Percentiles rank a stretch among this genome's conserved stretches.
phyloP scores from a whole-genome alignment of 2,888 invertebrate genomes.

The Dichetophora obliterata region DNA sequence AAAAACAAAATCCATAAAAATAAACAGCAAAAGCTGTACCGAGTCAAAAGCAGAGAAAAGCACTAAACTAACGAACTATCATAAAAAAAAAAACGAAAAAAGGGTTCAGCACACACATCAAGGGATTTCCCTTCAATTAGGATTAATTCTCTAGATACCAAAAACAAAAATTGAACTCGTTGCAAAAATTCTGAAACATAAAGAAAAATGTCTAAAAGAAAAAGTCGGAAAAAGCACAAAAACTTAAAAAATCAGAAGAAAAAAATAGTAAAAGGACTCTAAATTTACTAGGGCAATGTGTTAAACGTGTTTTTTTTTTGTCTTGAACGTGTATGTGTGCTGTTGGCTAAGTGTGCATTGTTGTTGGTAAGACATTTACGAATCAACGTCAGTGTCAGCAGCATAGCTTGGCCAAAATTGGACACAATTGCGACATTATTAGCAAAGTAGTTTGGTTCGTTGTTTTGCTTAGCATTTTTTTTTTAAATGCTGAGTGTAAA shows the following conservation, averaged over 20 bases:
- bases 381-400: background rate
- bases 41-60: background rate
- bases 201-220: background rate
- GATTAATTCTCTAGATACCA: constrained; percentile 43
- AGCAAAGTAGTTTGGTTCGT: background rate
- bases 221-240: background rate
- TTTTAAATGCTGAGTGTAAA: background rate
- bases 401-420: constrained; percentile 19
- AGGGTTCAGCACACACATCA: constrained; percentile 41
- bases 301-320: background rate
- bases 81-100: constrained; percentile 17
- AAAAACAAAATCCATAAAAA: background rate
- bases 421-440: constrained; percentile 32
- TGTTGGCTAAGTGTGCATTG: background rate
- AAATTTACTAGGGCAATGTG: constrained; percentile 9
- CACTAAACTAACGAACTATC: constrained; percentile 16
- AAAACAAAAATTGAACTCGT: constrained; percentile 19
- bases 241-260: background rate
- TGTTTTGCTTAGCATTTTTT: background rate
- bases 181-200: background rate
- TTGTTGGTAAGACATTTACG: background rate
- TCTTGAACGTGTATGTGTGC: background rate
- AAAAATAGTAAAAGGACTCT: background rate
- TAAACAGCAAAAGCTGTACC: background rate
- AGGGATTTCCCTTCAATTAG: constrained; percentile 48